These are phyloP conservation scores for Babyrousa celebensis DNA, from an alignment of 2,797 vertebrate genomes.

Conservation along the genomic window DNA sequence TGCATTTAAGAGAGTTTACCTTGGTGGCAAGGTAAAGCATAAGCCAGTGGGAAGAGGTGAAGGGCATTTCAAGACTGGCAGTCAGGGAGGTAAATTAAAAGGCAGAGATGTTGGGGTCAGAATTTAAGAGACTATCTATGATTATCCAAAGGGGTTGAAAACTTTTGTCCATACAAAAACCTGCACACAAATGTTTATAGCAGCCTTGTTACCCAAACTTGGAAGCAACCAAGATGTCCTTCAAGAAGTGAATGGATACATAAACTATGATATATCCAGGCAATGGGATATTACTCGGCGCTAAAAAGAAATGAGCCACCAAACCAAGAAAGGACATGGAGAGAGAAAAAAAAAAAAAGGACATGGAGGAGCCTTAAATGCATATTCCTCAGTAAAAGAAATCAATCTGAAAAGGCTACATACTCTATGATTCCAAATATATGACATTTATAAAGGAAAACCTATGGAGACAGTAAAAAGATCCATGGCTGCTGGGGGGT, in stretches of 20 bases:
- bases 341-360: neutral
- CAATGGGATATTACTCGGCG: neutral
- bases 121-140: neutral
- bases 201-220: neutral
- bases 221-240: neutral
- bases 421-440: neutral
- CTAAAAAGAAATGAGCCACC: slow-evolving; percentile 6
- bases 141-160: neutral
- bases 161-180: neutral
- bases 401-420: neutral
- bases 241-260: neutral
- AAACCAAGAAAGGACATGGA: neutral
- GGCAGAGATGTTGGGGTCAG: neutral
- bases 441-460: neutral
- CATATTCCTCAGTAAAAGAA: neutral
- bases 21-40: neutral
- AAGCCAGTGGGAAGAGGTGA: neutral
- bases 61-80: neutral
- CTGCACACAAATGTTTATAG: neutral
- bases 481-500: neutral
- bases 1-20: neutral
- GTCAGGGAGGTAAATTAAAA: neutral
- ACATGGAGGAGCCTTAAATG: neutral
- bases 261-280: neutral
- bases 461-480: neutral